Percentiles rank a stretch among this genome's conserved stretches.
These are phyloP conservation scores for Cardiocondyla obscurior DNA, from an alignment of 1,140 invertebrate species.

Conservation along the genomic window DNA sequence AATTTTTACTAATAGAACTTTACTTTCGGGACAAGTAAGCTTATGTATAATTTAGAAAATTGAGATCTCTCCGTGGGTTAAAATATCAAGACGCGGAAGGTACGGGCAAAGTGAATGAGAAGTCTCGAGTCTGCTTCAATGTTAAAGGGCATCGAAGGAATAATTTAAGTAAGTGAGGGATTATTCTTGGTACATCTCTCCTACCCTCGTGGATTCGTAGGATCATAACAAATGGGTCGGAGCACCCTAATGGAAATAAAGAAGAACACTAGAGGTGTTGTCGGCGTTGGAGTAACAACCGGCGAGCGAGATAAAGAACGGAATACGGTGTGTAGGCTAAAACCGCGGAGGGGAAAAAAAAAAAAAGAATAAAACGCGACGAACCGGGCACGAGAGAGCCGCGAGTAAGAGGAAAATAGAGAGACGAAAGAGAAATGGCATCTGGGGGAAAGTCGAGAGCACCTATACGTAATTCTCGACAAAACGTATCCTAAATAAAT, in stretches of 20 bases:
- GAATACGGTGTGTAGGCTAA: slow-evolving; percentile 8
- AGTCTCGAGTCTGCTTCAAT: slow-evolving; percentile 20
- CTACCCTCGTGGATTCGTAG: slow-evolving; percentile 36
- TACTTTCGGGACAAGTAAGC: neutral
- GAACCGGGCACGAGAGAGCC: neutral
- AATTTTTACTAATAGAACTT: neutral
- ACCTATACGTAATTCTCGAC: slow-evolving; percentile 48
- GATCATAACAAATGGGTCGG: slow-evolving; percentile 71
- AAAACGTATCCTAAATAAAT: slow-evolving; percentile 75
- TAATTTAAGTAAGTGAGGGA: slow-evolving; percentile 69
- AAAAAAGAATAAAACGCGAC: slow-evolving; percentile 1
- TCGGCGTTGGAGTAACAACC: slow-evolving; percentile 51
- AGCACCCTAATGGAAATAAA: slow-evolving; percentile 73
- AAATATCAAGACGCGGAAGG: slow-evolving; percentile 23
- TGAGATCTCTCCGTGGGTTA: slow-evolving; percentile 28
- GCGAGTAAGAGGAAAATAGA: neutral
- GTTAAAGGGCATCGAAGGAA: slow-evolving; percentile 64
- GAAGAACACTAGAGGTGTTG: slow-evolving; percentile 66
- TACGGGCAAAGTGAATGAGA: slow-evolving; percentile 19
- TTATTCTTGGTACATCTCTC: slow-evolving; percentile 53
- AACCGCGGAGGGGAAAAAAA: slow-evolving; percentile 6
- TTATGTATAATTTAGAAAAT: slow-evolving; percentile 44
- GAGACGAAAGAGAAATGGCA: slow-evolving; percentile 67
- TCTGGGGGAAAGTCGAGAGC: slow-evolving; percentile 65
- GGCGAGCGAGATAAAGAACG: slow-evolving; percentile 23